Evolutionary conservation across 2,113 vertebrate genomes (phyloP).

Genomic region (Lagopus muta): DNA sequence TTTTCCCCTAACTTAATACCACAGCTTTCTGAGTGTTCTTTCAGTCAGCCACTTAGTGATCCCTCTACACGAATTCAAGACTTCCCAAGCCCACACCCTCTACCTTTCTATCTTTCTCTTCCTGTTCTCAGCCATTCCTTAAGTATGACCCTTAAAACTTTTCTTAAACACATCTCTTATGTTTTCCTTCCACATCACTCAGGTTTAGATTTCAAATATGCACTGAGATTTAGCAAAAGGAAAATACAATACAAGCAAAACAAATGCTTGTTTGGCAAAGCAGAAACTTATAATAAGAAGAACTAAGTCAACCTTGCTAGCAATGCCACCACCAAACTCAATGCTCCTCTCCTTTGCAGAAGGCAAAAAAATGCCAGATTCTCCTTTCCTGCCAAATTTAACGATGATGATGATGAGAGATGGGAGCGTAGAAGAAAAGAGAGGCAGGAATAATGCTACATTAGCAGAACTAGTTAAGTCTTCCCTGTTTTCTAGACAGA

Average conservation of each 20-base stretch:
- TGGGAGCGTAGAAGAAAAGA: not conserved
- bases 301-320: not conserved
- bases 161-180: not conserved
- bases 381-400: not conserved
- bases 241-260: not conserved
- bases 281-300: not conserved
- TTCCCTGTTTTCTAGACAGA: not conserved
- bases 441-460: not conserved
- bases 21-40: not conserved
- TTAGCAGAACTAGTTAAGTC: not conserved
- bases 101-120: not conserved
- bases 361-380: not conserved
- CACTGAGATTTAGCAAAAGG: not conserved
- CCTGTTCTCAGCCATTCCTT: not conserved
- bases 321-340: not conserved
- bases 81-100: not conserved
- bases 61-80: not conserved
- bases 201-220: not conserved
- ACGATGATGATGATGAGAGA: not conserved
- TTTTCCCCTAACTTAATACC: not conserved
- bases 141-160: not conserved
- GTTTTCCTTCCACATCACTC: not conserved
- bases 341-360: not conserved
- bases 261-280: not conserved
- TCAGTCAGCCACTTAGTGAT: not conserved